phyloP scores from a whole-genome alignment of 2,888 invertebrate species.

The Erebia aethiops region DNA sequence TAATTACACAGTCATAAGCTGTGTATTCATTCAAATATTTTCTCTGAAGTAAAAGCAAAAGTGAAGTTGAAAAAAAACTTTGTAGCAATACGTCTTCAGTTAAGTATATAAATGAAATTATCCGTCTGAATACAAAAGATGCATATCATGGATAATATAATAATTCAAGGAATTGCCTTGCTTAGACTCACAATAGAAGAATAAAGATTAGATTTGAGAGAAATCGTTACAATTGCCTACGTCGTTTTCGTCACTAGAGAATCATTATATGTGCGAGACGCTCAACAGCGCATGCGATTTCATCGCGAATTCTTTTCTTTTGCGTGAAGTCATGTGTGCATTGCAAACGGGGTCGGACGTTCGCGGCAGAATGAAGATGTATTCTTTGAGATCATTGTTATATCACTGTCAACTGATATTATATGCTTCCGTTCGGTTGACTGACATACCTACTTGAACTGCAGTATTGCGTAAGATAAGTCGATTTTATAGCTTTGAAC shows the following conservation, averaged over 20 bases:
- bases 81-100: neutral
- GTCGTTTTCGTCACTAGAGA: conserved; percentile 36
- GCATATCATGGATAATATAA: conserved; percentile 6
- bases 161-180: conserved; percentile 15
- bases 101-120: neutral
- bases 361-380: conserved; percentile 31
- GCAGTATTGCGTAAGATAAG: neutral
- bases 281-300: conserved; percentile 43
- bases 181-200: conserved; percentile 13
- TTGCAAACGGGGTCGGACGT: conserved; percentile 39
- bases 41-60: neutral
- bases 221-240: conserved; percentile 42
- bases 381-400: conserved; percentile 35
- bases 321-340: conserved; percentile 38
- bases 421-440: conserved; percentile 2
- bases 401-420: conserved; percentile 35
- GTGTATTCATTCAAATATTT: neutral
- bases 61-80: neutral
- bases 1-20: too few species aligned
- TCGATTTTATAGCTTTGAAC: too few species aligned
- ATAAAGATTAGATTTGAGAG: conserved; percentile 36
- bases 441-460: neutral
- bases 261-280: conserved; percentile 35
- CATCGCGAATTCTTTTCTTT: conserved; percentile 48
- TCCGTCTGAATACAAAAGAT: conserved; percentile 1